Percentiles rank a stretch among this genome's conserved stretches.
Evolutionary conservation across 2,113 vertebrate species (phyloP).

Genomic region (Nanger granti): DNA sequence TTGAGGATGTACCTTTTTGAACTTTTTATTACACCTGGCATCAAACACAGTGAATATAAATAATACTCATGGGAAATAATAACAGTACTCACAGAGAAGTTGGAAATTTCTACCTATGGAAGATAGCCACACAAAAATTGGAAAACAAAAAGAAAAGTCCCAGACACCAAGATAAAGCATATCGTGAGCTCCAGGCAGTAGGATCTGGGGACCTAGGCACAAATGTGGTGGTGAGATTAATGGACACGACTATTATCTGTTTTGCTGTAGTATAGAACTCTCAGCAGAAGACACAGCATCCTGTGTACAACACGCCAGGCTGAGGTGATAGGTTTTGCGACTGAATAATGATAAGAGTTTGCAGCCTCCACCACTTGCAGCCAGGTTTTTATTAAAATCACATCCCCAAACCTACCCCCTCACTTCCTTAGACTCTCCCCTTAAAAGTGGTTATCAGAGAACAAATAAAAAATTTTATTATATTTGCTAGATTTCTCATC

Average conservation of each 20-base stretch:
- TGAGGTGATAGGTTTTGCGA: neutral
- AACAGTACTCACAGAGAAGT: neutral
- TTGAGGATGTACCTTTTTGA: neutral
- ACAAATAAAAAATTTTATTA: conserved; percentile 47
- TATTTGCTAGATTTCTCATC: conserved; percentile 36
- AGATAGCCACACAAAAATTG: neutral
- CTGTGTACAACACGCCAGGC: neutral
- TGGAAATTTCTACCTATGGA: neutral
- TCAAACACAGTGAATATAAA: neutral
- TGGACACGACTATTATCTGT: neutral
- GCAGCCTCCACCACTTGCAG: neutral
- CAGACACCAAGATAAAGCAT: neutral
- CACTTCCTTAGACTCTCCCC: neutral
- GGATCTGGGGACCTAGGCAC: neutral
- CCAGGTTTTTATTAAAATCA: conserved; percentile 37
- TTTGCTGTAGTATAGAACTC: neutral
- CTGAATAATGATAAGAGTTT: neutral
- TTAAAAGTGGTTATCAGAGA: conserved; percentile 43
- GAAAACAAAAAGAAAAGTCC: neutral
- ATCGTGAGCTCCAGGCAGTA: neutral
- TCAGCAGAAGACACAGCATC: neutral
- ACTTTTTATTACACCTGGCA: neutral
- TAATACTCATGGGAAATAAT: neutral
- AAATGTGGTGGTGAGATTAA: neutral
- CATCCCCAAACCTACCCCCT: neutral